These are phyloP conservation scores for Vireo griseus DNA, from an alignment of 2,797 vertebrate species.

Conservation along the genomic window DNA sequence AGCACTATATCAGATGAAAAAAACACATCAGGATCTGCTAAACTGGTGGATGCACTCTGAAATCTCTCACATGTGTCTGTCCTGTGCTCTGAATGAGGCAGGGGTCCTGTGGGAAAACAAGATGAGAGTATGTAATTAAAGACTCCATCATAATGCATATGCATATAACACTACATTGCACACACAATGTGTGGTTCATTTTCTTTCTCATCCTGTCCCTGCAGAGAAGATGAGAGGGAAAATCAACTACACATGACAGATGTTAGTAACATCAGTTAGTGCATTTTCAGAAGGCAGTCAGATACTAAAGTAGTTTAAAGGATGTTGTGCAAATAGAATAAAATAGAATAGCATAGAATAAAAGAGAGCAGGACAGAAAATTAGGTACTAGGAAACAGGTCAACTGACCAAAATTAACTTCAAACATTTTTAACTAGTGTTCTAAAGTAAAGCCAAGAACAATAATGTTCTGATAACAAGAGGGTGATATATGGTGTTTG, in stretches of 20 bases:
- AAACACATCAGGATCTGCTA: background rate
- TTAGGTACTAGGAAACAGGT: background rate
- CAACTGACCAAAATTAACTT: background rate
- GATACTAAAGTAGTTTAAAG: background rate
- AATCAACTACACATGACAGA: constrained; percentile 54
- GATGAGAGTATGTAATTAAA: constrained; percentile 63
- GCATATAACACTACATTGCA: constrained; percentile 56
- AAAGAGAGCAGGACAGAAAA: background rate
- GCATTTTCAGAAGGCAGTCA: constrained; percentile 17
- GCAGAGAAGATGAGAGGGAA: constrained; percentile 55
- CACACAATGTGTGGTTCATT: constrained; percentile 52
- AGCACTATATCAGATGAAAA: background rate
- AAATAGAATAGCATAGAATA: background rate
- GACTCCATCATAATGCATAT: constrained; percentile 59
- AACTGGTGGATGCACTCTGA: constrained; percentile 2
- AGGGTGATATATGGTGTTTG: background rate
- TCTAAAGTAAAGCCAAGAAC: background rate
- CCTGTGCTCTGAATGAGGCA: constrained; percentile 17
- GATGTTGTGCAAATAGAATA: background rate
- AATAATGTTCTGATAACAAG: background rate
- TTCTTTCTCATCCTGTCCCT: constrained; percentile 59
- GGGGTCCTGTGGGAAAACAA: constrained; percentile 58
- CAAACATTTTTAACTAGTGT: background rate
- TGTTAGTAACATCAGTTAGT: constrained; percentile 49
- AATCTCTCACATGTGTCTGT: constrained; percentile 33